Evolutionary conservation across 1,140 invertebrate genomes (phyloP).

Genomic region (Ostrea denselamellosa): DNA sequence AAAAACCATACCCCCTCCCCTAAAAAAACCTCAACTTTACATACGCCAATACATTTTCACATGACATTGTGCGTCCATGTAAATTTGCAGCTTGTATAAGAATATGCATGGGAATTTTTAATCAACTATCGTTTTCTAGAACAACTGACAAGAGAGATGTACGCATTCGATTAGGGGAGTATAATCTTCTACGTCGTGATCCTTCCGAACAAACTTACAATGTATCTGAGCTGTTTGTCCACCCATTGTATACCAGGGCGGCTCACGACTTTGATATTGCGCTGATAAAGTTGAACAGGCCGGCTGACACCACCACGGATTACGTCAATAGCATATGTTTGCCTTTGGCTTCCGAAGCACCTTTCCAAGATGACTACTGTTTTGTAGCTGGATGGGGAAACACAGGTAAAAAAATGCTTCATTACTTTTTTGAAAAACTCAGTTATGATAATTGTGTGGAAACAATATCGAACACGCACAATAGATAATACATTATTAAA

Average conservation of each 20-base stretch:
- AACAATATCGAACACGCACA: too few relatives aligned
- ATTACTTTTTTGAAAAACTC: too few relatives aligned
- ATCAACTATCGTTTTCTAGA: slow-evolving; percentile 36
- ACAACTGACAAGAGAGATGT: slow-evolving; percentile 48
- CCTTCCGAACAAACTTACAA: slow-evolving; percentile 47
- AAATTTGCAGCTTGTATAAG: too few relatives aligned
- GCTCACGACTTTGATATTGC: slow-evolving; percentile 56
- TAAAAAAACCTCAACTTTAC: too few relatives aligned
- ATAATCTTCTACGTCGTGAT: slow-evolving; percentile 41
- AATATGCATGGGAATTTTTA: not conserved
- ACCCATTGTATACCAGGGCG: slow-evolving; percentile 46
- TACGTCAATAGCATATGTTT: slow-evolving; percentile 46
- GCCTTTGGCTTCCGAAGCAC: not conserved
- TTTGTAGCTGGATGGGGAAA: slow-evolving; percentile 40
- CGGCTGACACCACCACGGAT: slow-evolving; percentile 9
- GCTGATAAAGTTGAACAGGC: slow-evolving; percentile 50
- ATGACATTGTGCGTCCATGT: too few relatives aligned
- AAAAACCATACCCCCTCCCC: too few relatives aligned
- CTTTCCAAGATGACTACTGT: slow-evolving; percentile 14
- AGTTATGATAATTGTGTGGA: too few relatives aligned
- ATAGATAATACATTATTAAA: too few relatives aligned
- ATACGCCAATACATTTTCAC: too few relatives aligned
- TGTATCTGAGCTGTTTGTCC: slow-evolving; percentile 43
- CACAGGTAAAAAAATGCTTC: not conserved
- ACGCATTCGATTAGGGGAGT: slow-evolving; percentile 47